Conservation (phyloP, 2,113 vertebrate species). For the Panthera tigris region DNA sequence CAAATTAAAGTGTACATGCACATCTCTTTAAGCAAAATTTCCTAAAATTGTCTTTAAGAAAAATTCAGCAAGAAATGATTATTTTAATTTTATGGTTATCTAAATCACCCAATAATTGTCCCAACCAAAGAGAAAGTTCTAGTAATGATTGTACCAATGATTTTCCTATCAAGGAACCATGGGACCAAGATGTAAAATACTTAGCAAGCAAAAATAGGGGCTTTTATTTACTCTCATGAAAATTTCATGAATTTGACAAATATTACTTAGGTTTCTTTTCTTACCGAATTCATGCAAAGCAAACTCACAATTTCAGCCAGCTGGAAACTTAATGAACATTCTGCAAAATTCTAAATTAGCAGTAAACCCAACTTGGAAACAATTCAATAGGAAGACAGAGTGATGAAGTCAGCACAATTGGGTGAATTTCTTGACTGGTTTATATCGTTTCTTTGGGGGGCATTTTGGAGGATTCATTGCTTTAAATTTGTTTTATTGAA, state of each 20-base stretch:
- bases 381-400: constrained; percentile 7
- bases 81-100: constrained; percentile 48
- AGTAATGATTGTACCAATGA: constrained; percentile 2
- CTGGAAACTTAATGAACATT: constrained; percentile 64
- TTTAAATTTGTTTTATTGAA: constrained; percentile 44
- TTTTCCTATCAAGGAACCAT: constrained; percentile 40
- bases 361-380: constrained; percentile 29
- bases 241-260: constrained; percentile 69
- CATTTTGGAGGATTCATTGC: neutral
- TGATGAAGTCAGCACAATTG: constrained; percentile 41
- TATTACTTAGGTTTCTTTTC: constrained; percentile 57
- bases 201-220: constrained; percentile 6
- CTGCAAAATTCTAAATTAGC: constrained; percentile 57
- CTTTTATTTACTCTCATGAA: constrained; percentile 60
- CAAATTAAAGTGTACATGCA: neutral
- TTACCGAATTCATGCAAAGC: constrained; percentile 49
- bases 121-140: constrained; percentile 29
- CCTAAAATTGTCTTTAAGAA: neutral
- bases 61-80: constrained; percentile 46
- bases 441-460: constrained; percentile 23
- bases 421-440: constrained; percentile 42
- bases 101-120: constrained; percentile 40
- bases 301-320: constrained; percentile 53
- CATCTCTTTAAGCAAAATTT: neutral
- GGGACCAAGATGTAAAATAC: neutral